Evolutionary conservation across 1,140 invertebrate species (phyloP).

Genomic region (Cotesia vestalis): DNA sequence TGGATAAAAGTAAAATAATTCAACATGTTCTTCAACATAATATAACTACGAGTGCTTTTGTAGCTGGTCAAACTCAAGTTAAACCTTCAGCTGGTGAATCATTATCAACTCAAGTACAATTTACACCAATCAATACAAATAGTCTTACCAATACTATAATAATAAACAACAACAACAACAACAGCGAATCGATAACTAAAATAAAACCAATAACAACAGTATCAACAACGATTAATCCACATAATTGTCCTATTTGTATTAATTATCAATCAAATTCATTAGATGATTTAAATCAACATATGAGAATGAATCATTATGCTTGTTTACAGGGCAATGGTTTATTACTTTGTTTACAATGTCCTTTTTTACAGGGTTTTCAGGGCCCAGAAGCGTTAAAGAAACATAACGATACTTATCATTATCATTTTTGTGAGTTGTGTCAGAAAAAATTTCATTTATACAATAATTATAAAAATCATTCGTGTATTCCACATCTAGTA

Average conservation of each 20-base stretch:
- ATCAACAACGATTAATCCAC: not conserved
- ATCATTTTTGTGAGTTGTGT: slow-evolving; percentile 31
- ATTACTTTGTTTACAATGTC: slow-evolving; percentile 25
- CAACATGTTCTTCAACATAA: slow-evolving; percentile 2
- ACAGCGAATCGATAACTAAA: too few species aligned
- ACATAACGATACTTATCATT: slow-evolving; percentile 22
- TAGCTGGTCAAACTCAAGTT: not conserved
- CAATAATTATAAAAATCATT: slow-evolving; percentile 8
- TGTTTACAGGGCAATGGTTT: not conserved
- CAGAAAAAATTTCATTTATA: not conserved
- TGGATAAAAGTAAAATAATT: slow-evolving; percentile 6
- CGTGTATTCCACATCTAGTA: not conserved
- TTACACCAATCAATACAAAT: too few species aligned
- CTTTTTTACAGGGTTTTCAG: not conserved
- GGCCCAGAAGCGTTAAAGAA: not conserved
- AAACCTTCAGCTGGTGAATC: not conserved
- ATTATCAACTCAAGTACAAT: too few species aligned
- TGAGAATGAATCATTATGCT: not conserved
- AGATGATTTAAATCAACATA: not conserved
- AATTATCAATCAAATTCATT: not conserved
- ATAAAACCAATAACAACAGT: not conserved
- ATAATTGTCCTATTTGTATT: not conserved
- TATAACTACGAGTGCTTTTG: not conserved
- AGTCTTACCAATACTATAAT: too few species aligned
- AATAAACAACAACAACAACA: too few species aligned